phyloP scores from a whole-genome alignment of 2,797 vertebrate species.

The Pristis pectinata region DNA sequence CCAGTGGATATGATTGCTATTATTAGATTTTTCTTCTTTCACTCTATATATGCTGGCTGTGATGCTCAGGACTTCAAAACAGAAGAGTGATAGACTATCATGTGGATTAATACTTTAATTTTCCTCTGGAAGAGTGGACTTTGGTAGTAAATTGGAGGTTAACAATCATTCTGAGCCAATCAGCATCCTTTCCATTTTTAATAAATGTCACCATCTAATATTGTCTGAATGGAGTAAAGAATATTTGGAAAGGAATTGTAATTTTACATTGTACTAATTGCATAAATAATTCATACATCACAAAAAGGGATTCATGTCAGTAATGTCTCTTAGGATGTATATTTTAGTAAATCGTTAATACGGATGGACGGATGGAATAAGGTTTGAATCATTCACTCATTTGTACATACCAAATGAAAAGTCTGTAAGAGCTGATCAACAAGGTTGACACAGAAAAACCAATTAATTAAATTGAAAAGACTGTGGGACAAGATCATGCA shows the following conservation, averaged over 20 bases:
- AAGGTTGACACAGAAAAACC: neutral
- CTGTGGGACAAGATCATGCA: neutral
- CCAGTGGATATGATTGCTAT: neutral
- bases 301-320: neutral
- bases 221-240: neutral
- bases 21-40: slow-evolving; percentile 20
- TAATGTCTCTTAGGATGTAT: neutral
- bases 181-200: neutral
- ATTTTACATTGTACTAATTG: slow-evolving; percentile 4
- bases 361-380: neutral
- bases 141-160: neutral
- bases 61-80: too few species aligned
- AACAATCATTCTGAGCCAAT: neutral
- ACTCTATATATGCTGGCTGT: neutral
- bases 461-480: neutral
- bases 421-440: neutral
- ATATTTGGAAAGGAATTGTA: neutral
- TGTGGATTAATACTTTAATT: neutral
- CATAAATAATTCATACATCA: slow-evolving; percentile 18
- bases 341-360: slow-evolving; percentile 11
- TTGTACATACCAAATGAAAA: neutral
- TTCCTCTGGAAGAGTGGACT: neutral
- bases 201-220: neutral
- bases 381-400: slow-evolving; percentile 8
- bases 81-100: neutral